Evolutionary conservation across 2,888 invertebrate genomes (phyloP).

Genomic region (Cerceris rybyensis): DNA sequence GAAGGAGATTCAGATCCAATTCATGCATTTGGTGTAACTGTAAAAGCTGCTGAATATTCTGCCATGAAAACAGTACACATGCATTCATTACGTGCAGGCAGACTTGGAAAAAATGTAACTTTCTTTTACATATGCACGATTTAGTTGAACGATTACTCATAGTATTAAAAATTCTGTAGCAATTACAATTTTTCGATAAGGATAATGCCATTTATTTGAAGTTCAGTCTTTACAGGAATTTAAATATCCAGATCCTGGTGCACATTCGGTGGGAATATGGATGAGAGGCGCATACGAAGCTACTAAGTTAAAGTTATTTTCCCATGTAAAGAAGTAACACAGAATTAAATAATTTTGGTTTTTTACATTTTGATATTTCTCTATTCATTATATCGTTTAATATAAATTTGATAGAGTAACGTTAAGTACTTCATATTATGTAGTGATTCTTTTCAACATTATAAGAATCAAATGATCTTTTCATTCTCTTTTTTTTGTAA

Average conservation of each 20-base stretch:
- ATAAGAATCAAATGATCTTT: too few relatives aligned
- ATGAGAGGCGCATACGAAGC: constrained; percentile 83
- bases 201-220: constrained; percentile 61
- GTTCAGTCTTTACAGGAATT: constrained; percentile 39
- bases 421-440: too few relatives aligned
- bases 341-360: neutral
- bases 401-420: too few relatives aligned
- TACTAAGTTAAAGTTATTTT: constrained; percentile 75
- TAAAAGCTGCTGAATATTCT: constrained; percentile 79
- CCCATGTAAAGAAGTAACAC: constrained; percentile 3
- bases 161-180: neutral
- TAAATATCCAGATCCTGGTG: constrained; percentile 84
- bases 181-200: neutral
- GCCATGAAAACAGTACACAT: constrained; percentile 63
- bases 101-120: neutral
- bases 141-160: neutral
- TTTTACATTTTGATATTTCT: neutral
- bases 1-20: constrained; percentile 63
- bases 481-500: neutral
- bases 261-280: constrained; percentile 85
- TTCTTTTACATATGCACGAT: neutral
- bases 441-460: too few relatives aligned
- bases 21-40: constrained; percentile 78
- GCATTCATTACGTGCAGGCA: neutral
- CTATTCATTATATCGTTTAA: neutral